phyloP scores from a whole-genome alignment of 1,140 invertebrate species.

The Aphelenchoides besseyi region DNA sequence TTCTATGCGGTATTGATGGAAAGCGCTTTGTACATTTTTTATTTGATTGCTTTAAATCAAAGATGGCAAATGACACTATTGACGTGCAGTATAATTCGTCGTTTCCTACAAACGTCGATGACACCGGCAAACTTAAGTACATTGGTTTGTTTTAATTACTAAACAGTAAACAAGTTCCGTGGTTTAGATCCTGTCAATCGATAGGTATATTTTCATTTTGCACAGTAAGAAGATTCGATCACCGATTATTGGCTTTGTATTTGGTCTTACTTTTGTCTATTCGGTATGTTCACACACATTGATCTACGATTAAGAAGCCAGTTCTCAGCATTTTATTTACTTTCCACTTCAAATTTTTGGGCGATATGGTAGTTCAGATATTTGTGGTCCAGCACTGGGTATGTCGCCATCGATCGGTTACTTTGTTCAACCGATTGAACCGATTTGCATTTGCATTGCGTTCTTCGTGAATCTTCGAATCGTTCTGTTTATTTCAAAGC shows the following conservation, averaged over 20 bases:
- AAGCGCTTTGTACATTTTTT: background rate
- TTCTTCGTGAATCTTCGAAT: background rate
- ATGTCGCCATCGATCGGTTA: background rate
- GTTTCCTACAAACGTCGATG: background rate
- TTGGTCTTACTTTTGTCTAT: conserved; percentile 1
- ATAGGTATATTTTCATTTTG: background rate
- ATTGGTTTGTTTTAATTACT: background rate
- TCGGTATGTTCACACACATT: background rate
- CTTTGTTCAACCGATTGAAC: conserved; percentile 8
- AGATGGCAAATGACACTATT: conserved; percentile 9
- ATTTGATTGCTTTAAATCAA: background rate
- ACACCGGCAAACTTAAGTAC: background rate
- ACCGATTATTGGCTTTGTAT: background rate
- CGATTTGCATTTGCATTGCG: background rate
- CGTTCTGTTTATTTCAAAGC: background rate
- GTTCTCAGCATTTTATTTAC: conserved; percentile 9
- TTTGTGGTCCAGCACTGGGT: conserved; percentile 4
- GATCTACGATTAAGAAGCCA: background rate
- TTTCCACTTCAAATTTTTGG: background rate
- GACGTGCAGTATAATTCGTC: background rate
- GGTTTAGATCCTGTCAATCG: background rate
- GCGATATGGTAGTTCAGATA: background rate
- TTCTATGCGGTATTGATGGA: background rate
- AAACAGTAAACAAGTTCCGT: background rate
- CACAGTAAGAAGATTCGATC: background rate